These are phyloP conservation scores for Sebastes trivittatus DNA, from an alignment of 2,797 vertebrate species.

Conservation along the genomic window DNA sequence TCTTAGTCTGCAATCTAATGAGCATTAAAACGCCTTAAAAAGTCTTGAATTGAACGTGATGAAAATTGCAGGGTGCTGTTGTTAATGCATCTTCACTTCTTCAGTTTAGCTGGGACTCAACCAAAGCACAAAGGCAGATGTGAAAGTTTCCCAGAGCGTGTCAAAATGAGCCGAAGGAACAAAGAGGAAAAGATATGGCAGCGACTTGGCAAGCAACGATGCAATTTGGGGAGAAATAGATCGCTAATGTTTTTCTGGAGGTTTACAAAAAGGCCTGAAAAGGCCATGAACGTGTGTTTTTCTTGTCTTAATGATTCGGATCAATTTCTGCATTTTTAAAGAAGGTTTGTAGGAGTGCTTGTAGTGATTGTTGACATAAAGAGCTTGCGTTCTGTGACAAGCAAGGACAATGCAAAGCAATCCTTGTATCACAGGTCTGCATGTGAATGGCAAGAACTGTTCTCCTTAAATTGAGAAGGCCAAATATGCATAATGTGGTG, in stretches of 20 bases:
- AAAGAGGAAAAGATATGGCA: constrained; percentile 15
- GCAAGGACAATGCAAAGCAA: constrained; percentile 58
- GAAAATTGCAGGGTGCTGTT: neutral
- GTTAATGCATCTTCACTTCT: constrained; percentile 12
- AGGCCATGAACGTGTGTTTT: neutral
- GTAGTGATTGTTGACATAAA: constrained; percentile 26
- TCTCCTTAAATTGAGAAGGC: constrained; percentile 78
- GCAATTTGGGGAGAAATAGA: constrained; percentile 17
- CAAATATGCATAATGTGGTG: constrained; percentile 72
- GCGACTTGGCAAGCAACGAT: constrained; percentile 24
- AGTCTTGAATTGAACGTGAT: neutral
- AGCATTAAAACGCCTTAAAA: neutral
- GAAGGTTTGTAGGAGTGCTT: neutral
- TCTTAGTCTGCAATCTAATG: neutral
- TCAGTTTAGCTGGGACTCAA: constrained; percentile 18
- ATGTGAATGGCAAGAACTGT: constrained; percentile 71
- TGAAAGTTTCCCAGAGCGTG: constrained; percentile 38
- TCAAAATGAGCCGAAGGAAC: constrained; percentile 30
- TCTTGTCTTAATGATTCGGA: constrained; percentile 22
- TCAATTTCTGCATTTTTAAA: constrained; percentile 13
- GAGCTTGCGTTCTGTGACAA: constrained; percentile 48
- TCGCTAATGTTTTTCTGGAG: neutral
- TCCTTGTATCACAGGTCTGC: constrained; percentile 57
- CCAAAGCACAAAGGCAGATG: constrained; percentile 41
- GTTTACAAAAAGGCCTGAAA: constrained; percentile 26